Evolutionary conservation across 2,113 vertebrate species (phyloP).

Genomic region (Coturnix japonica): DNA sequence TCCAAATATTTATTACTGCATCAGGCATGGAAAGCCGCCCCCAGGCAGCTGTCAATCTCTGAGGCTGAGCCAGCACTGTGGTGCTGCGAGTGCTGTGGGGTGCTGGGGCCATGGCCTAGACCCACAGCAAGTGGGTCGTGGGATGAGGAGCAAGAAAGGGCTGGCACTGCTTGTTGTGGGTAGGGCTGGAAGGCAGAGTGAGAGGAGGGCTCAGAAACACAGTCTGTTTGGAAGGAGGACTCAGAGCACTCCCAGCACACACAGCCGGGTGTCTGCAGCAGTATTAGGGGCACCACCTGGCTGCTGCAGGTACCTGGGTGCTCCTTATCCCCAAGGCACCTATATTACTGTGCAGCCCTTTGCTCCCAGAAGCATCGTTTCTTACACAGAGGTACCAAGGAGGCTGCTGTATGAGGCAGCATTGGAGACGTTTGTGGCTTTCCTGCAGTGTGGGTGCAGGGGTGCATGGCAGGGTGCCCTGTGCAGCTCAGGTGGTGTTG

Average conservation of each 20-base stretch:
- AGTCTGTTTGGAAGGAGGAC: not conserved
- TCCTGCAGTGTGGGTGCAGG: not conserved
- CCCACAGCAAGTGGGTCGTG: rapidly evolving
- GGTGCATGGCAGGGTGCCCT: rapidly evolving
- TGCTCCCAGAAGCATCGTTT: rapidly evolving
- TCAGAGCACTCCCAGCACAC: rapidly evolving
- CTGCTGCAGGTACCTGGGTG: not conserved
- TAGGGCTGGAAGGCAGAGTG: rapidly evolving
- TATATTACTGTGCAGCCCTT: rapidly evolving
- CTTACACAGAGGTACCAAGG: not conserved
- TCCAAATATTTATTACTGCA: conserved; percentile 50
- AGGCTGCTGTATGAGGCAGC: not conserved
- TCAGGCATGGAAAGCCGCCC: conserved; percentile 31
- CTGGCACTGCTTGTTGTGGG: rapidly evolving
- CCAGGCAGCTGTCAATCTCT: conserved; percentile 36
- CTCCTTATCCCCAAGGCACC: rapidly evolving
- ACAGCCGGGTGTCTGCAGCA: rapidly evolving
- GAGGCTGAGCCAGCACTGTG: not conserved
- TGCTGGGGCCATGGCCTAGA: not conserved
- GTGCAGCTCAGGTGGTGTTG: not conserved
- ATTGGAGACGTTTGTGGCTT: not conserved
- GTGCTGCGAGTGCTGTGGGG: not conserved
- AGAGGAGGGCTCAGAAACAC: rapidly evolving
- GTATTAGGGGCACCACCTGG: not conserved
- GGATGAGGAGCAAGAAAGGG: rapidly evolving